Evolutionary conservation across 2,888 invertebrate genomes (phyloP).

Genomic region (Leucania comma): DNA sequence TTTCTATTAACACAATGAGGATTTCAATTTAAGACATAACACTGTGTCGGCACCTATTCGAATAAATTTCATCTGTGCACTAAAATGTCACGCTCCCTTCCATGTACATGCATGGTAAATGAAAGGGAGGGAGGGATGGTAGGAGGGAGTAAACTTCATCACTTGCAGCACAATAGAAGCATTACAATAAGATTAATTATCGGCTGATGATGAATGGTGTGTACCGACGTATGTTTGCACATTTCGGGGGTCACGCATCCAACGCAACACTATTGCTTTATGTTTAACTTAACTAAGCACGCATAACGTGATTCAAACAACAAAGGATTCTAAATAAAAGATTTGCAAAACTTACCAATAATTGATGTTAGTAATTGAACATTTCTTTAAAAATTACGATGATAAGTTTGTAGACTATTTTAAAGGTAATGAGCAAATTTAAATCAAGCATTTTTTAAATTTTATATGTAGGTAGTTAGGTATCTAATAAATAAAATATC

Average conservation of each 20-base stretch:
- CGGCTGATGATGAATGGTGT: slow-evolving; percentile 64
- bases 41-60: background rate
- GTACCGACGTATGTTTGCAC: slow-evolving; percentile 33
- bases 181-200: slow-evolving; percentile 70
- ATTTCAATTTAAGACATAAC: background rate
- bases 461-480: too few relatives aligned
- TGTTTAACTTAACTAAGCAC: slow-evolving; percentile 14
- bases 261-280: slow-evolving; percentile 42
- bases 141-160: slow-evolving; percentile 23
- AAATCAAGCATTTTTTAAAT: background rate
- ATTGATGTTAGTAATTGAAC: background rate
- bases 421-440: background rate
- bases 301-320: slow-evolving; percentile 14
- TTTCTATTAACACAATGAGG: background rate
- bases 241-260: slow-evolving; percentile 60
- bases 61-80: slow-evolving; percentile 3
- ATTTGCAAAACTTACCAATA: slow-evolving; percentile 15
- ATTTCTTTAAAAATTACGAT: background rate
- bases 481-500: too few relatives aligned
- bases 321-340: slow-evolving; percentile 11
- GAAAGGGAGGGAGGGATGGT: too few relatives aligned
- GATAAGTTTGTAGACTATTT: background rate
- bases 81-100: slow-evolving; percentile 8
- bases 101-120: background rate
- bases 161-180: slow-evolving; percentile 57